A percentile compares a stretch with the other conserved stretches of the same genome.
Evolutionary conservation across 2,888 invertebrate species (phyloP).

Genomic region (Chalcosyrphus nemorum): DNA sequence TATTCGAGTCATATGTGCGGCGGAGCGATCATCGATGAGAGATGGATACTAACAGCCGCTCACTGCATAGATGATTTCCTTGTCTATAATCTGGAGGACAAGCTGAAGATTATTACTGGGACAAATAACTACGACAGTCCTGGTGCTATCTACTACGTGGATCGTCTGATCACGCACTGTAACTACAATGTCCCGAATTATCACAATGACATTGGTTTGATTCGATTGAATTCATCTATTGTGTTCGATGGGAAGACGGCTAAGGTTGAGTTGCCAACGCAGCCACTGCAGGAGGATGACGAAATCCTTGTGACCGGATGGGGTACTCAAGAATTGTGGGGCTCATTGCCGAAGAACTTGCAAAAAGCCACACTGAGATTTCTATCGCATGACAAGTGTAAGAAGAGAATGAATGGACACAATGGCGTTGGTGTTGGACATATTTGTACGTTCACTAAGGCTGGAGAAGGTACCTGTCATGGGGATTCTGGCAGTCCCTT

Average conservation of each 20-base stretch:
- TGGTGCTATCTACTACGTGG: conserved; percentile 76
- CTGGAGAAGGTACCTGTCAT: conserved; percentile 82
- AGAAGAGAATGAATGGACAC: conserved; percentile 82
- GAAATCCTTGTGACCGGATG: conserved; percentile 85
- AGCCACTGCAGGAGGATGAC: conserved; percentile 81
- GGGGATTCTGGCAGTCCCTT: conserved; percentile 80
- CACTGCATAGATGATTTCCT: conserved; percentile 79
- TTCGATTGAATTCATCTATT: conserved; percentile 85
- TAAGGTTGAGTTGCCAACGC: conserved; percentile 82
- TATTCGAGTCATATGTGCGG: conserved; percentile 79
- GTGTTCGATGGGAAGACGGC: conserved; percentile 83
- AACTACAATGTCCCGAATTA: conserved; percentile 77
- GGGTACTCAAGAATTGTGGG: conserved; percentile 84
- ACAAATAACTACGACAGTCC: conserved; percentile 76
- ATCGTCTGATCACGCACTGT: conserved; percentile 77
- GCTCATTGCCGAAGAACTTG: conserved; percentile 83
- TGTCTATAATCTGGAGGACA: conserved; percentile 63
- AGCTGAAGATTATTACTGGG: conserved; percentile 78
- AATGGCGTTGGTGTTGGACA: conserved; percentile 82
- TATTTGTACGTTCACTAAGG: conserved; percentile 84
- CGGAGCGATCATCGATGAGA: conserved; percentile 77
- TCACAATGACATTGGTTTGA: conserved; percentile 87
- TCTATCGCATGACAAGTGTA: conserved; percentile 84
- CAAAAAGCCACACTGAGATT: conserved; percentile 84
- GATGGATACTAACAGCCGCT: conserved; percentile 79